Evolutionary conservation across 2,113 vertebrate species (phyloP), one percentile per base, ranked within the genome.

Genomic region (Aviceda subcristata): DNA sequence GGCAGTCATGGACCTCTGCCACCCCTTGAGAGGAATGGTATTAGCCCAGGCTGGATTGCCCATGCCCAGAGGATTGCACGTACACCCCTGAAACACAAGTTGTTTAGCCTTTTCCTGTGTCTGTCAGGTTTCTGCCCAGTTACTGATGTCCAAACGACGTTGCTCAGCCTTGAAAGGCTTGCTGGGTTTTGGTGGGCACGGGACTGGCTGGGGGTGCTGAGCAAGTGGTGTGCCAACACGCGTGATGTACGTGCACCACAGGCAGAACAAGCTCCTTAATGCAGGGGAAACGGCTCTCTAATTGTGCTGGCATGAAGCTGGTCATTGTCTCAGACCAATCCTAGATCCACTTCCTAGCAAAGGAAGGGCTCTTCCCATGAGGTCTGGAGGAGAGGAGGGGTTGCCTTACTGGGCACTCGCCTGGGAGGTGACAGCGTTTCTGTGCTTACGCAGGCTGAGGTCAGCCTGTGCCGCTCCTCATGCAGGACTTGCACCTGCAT

Each of bases 201-300:
- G 68, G 72, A 12, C 60, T 11, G 72, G 67, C 56, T 29, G 34
- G 75, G 66, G 76, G 63, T 34, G 48, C 67, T 6, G 55, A 22
- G 41, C 38, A 6, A 46, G 50, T 2, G 36, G 45, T 46, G n/a
- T 29, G 53, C 38, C 32, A 3, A 32, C n/a, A 3, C 24, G 27
- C 71, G 3, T 39, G 81, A 36, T 30, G 62, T 9, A 1, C 2
- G 3, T 27, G 72, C 34, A 3, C 1, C 0, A 1, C 2, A 38
- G 72, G 81, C 55, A 71, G 73, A 27, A 68, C 39, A 41, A 84
- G 45, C 94, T 51, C 24, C 91, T 80, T 57, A 19, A 15, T 38
- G 32, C 20, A 1, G 74, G 45, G 87, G 91, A 39, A 66, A 21
- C 4, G 5, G 34, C 63, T 20, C 56, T n/a, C 22, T 76, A 9